A percentile compares a stretch with the other conserved stretches of the same genome.
Conservation (phyloP, 2,888 invertebrate genomes). For the Helobdella robusta region DNA sequence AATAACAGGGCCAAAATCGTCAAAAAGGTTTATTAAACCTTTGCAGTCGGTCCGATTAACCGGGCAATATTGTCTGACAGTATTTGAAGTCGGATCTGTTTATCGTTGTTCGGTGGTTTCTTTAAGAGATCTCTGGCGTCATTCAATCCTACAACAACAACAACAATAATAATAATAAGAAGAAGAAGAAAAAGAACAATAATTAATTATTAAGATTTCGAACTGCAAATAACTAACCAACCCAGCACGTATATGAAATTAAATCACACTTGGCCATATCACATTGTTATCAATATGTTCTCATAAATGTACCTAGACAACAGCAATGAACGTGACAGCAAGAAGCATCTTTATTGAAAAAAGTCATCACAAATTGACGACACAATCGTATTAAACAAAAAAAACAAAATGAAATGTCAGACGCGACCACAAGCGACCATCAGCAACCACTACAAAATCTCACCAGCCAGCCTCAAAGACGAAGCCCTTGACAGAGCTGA, state of each 20-base stretch:
- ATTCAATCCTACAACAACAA: conserved; percentile 11
- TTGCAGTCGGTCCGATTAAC: conserved; percentile 13
- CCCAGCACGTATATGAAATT: too few species aligned
- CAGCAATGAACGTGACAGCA: not conserved
- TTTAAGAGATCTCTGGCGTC: conserved; percentile 52
- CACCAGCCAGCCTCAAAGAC: conserved; percentile 66
- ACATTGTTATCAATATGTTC: too few species aligned
- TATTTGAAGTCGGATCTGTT: conserved; percentile 40
- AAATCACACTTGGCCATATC: too few species aligned
- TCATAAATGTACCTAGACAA: not conserved
- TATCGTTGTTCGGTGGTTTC: not conserved
- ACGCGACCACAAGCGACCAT: not conserved
- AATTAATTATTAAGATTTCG: too few species aligned
- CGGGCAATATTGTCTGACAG: conserved; percentile 22
- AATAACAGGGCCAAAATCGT: too few species aligned
- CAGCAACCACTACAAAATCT: too few species aligned
- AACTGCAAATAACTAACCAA: too few species aligned
- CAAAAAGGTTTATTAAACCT: too few species aligned
- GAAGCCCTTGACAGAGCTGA: conserved; percentile 91
- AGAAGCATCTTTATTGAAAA: not conserved
- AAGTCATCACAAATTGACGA: too few species aligned
- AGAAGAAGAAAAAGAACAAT: too few species aligned
- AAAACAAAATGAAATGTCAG: not conserved
- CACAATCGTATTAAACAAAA: too few species aligned
- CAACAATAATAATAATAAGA: too few species aligned